Evolutionary conservation across 2,113 vertebrate species (phyloP).

Genomic region (Sturnus vulgaris): DNA sequence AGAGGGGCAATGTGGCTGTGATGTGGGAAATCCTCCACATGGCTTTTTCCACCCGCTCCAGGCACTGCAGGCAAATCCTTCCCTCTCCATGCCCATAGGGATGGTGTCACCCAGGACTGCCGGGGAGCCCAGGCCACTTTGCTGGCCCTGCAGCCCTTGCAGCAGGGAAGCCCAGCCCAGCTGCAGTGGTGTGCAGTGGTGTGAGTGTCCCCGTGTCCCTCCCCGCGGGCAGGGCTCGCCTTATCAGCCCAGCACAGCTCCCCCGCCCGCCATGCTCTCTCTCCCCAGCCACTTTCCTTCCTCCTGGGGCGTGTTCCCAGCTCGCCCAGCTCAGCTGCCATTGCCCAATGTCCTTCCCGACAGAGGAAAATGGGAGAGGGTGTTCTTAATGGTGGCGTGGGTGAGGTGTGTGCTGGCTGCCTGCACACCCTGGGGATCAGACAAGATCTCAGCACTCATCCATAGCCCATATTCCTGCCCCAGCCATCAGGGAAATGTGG

Average conservation of each 20-base stretch:
- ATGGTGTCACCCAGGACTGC: fast-evolving
- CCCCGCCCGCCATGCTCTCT: fast-evolving
- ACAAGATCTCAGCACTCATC: fast-evolving
- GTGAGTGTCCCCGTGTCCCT: not conserved
- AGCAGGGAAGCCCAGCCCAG: not conserved
- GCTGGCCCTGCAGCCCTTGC: fast-evolving
- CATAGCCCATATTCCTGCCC: fast-evolving
- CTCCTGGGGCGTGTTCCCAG: not conserved
- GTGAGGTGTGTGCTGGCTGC: not conserved
- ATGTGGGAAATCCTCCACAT: not conserved
- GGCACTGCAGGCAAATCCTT: fast-evolving
- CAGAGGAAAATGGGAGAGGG: not conserved
- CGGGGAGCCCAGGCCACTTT: fast-evolving
- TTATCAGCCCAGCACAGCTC: not conserved
- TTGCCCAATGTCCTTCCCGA: not conserved
- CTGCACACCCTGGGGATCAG: fast-evolving
- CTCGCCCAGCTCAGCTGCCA: not conserved
- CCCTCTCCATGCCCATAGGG: fast-evolving
- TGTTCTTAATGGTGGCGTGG: not conserved
- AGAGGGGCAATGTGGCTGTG: not conserved
- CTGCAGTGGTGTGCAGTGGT: not conserved
- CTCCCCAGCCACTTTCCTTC: not conserved
- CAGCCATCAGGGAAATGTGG: fast-evolving
- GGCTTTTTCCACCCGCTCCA: not conserved
- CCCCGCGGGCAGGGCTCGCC: not conserved